Percentiles rank a stretch among this genome's conserved stretches.
Evolutionary conservation across 2,113 vertebrate genomes (phyloP).

Genomic region (Platichthys flesus): DNA sequence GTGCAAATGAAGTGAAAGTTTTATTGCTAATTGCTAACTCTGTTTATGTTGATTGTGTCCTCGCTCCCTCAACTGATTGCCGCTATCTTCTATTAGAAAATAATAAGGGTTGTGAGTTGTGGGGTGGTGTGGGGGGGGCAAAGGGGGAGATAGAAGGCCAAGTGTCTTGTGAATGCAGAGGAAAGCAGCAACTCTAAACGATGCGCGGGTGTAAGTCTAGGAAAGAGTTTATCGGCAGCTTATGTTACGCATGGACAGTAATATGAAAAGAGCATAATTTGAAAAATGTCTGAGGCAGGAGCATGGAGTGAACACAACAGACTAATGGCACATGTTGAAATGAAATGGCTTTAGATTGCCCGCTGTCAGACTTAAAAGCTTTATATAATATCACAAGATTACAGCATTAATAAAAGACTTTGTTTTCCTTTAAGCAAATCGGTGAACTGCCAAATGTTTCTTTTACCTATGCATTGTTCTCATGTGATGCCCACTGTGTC

Average conservation of each 20-base stretch:
- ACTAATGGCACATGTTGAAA: conserved; percentile 39
- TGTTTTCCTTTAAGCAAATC: neutral
- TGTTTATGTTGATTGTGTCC: conserved; percentile 72
- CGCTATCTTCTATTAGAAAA: conserved; percentile 62
- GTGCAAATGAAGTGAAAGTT: conserved; percentile 53
- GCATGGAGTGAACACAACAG: conserved; percentile 28
- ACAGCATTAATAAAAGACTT: neutral
- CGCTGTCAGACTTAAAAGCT: conserved; percentile 20
- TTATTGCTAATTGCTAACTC: conserved; percentile 65
- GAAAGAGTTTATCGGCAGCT: conserved; percentile 62
- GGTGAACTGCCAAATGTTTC: neutral
- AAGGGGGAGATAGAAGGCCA: neutral
- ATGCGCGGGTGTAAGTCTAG: conserved; percentile 47
- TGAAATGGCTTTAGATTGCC: conserved; percentile 5
- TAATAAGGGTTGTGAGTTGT: conserved; percentile 56
- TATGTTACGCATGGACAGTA: conserved; percentile 58
- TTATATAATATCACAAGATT: conserved; percentile 3
- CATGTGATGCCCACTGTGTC: too few species aligned
- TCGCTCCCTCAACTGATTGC: conserved; percentile 63
- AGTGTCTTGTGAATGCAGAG: conserved; percentile 68
- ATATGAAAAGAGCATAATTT: conserved; percentile 63
- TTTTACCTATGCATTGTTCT: neutral
- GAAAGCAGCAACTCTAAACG: conserved; percentile 55
- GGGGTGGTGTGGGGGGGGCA: conserved; percentile 8
- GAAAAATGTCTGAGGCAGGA: conserved; percentile 47